Evolutionary conservation across 1,140 invertebrate species (phyloP), one percentile per base, ranked within the genome.

Genomic region (Neuroterus valhalla): DNA sequence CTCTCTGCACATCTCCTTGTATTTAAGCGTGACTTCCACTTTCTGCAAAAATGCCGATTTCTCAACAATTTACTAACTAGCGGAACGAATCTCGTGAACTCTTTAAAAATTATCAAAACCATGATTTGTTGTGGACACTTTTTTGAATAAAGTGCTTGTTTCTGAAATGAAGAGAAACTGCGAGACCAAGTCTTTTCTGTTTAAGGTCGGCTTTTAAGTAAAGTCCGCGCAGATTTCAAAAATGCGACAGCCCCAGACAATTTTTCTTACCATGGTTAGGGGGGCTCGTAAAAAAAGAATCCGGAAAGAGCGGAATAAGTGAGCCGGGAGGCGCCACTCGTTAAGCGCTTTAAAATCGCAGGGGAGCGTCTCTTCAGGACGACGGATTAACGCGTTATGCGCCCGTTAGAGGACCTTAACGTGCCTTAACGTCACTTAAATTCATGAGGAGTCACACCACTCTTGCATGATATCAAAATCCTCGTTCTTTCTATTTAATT

Each of bases 1-100:
- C 83, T 84, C 74, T 81, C 72, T 76, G 79, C 76, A 75, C 83
- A 83, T 84, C 80, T 82, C 74, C 79, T 62, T 38, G 8, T 8
- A 38, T 38, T 38, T 8, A 38, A 38, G 10, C 31, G 31, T 38
- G 31, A 38, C 8, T 38, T 38, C 31, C 4, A 38, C 4, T 38
- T 5, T 10, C 31, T 38, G 6, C 1, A 38, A 10, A 38, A 38
- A 38, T 38, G 10, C 31, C 0, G 31, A 38, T 38, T 38, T 38
- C 31, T 38, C 31, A 10, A 38, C 31, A 5, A 38, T 38, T 38
- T 38, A 38, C 31, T 38, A 38, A 0, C 1, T 38, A 55, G 12
- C 4, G 15, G 5, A 14, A 2, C 23, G 26, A 38, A 62, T 62
- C 0, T n/a, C n/a, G n/a, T n/a, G 55, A 62, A 38, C 26, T 4